These are phyloP conservation scores for Zaprionus capensis DNA, from an alignment of 1,140 invertebrate genomes.

Conservation along the genomic window DNA sequence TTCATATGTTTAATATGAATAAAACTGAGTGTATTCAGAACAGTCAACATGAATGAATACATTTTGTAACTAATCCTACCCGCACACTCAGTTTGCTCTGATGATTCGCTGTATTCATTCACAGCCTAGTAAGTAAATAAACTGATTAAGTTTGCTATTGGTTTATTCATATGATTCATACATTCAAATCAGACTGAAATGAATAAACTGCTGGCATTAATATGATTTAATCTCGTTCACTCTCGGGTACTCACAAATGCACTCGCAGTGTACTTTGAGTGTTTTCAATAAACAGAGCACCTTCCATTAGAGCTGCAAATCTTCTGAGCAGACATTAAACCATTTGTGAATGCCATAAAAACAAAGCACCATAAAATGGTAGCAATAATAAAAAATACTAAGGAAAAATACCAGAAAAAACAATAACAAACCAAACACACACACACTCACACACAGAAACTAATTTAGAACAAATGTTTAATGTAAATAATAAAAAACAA, in stretches of 20 bases:
- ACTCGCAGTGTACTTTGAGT: background rate
- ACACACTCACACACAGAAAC: constrained; percentile 8
- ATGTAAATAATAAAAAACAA: constrained; percentile 3
- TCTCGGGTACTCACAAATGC: background rate
- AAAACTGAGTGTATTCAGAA: too few species aligned
- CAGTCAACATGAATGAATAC: background rate
- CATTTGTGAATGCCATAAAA: constrained; percentile 24
- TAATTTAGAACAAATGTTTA: constrained; percentile 39
- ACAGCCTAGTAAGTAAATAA: background rate
- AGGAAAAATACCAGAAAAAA: constrained; percentile 5
- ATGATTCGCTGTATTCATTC: background rate
- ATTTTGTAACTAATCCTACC: background rate
- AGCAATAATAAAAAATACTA: constrained; percentile 10
- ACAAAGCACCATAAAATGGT: constrained; percentile 10
- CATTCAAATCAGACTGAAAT: background rate
- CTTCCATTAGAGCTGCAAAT: constrained; percentile 27
- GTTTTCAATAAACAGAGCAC: background rate
- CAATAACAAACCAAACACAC: background rate
- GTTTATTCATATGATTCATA: background rate
- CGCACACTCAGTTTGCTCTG: background rate
- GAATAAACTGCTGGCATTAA: background rate
- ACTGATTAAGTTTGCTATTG: background rate
- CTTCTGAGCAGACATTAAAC: constrained; percentile 19
- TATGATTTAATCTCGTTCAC: background rate
- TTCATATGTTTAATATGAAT: too few species aligned